Percentiles rank a stretch among this genome's conserved stretches.
phyloP scores from a whole-genome alignment of 1,140 invertebrate genomes.

The Aphelinus certus region DNA sequence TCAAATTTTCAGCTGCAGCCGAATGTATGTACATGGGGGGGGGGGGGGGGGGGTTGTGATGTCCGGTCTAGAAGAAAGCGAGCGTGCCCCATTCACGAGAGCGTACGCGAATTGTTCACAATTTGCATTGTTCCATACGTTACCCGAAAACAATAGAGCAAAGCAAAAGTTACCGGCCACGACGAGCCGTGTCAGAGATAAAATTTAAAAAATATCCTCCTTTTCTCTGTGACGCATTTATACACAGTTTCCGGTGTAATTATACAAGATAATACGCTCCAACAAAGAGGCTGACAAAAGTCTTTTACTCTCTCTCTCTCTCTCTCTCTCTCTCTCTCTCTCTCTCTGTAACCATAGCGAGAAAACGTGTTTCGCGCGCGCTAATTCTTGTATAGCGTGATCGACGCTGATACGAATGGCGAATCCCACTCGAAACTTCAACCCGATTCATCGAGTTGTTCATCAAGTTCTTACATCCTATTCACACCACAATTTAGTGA shows the following conservation, averaged over 20 bases:
- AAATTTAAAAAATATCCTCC: constrained; percentile 28
- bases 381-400: no score
- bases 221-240: constrained; percentile 15
- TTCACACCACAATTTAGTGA: no score
- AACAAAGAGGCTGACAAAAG: no score
- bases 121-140: constrained; percentile 29
- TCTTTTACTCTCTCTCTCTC: not conserved
- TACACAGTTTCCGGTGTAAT: constrained; percentile 2
- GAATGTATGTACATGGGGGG: constrained; percentile 3
- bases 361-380: no score
- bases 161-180: constrained; percentile 2
- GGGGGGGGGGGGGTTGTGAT: not conserved
- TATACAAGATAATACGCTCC: not conserved
- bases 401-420: no score
- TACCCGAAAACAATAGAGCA: constrained; percentile 29
- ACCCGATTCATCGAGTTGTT: no score
- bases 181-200: not conserved
- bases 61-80: constrained; percentile 18
- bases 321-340: not conserved
- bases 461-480: no score
- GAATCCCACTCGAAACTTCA: no score
- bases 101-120: constrained; percentile 22
- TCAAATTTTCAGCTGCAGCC: constrained; percentile 12
- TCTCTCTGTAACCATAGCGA: no score
- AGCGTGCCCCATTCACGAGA: constrained; percentile 15